Evolutionary conservation across 1,140 invertebrate species (phyloP).

Genomic region (silkworm (Bombyx mori)): DNA sequence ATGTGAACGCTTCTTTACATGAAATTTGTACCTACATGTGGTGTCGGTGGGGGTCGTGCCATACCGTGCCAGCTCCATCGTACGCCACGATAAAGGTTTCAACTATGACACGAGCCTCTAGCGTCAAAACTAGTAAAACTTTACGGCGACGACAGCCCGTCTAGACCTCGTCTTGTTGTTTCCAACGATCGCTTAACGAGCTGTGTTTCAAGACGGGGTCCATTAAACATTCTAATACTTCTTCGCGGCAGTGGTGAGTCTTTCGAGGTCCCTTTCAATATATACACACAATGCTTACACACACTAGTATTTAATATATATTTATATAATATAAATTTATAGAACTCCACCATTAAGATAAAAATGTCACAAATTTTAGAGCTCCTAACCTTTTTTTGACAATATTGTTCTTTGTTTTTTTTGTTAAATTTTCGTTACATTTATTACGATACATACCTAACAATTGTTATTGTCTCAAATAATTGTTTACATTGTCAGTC

Average conservation of each 20-base stretch:
- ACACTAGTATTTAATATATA: too few species aligned
- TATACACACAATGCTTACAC: background rate
- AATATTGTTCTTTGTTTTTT: too few species aligned
- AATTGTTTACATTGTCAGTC: too few species aligned
- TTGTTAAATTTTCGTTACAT: background rate
- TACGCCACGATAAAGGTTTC: conserved; percentile 49
- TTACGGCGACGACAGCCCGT: conserved; percentile 36
- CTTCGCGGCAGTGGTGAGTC: conserved; percentile 25
- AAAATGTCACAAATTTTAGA: too few species aligned
- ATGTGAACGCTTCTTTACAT: conserved; percentile 33
- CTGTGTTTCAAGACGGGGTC: conserved; percentile 33
- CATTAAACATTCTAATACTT: conserved; percentile 14
- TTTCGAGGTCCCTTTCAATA: background rate
- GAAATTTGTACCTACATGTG: conserved; percentile 43
- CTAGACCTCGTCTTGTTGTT: conserved; percentile 20
- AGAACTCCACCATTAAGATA: too few species aligned
- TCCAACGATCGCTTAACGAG: conserved; percentile 11
- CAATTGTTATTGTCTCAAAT: too few species aligned
- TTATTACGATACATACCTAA: too few species aligned
- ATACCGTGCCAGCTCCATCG: conserved; percentile 52
- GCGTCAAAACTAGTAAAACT: conserved; percentile 64
- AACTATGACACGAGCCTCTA: conserved; percentile 56
- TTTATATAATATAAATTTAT: too few species aligned
- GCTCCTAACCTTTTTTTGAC: too few species aligned
- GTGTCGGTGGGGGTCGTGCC: conserved; percentile 50